phyloP scores from a whole-genome alignment of 2,113 vertebrate genomes.

The Oncorhynchus nerka region DNA sequence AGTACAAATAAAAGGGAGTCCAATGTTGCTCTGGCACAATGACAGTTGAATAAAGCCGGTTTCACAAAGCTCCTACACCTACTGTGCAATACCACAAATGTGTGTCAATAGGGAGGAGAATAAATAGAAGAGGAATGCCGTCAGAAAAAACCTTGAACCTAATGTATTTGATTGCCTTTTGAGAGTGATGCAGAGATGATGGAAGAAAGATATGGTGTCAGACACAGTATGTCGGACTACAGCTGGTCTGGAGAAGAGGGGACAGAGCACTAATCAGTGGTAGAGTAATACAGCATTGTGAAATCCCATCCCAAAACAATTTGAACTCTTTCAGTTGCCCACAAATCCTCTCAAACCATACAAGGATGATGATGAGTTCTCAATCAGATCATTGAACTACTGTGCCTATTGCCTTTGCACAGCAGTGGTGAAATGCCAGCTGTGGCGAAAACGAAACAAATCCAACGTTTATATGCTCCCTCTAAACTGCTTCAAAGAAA shows the following conservation, averaged over 20 bases:
- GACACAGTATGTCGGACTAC: conserved; percentile 38
- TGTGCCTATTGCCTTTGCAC: not conserved
- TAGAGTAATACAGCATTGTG: not conserved
- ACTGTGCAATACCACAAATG: not conserved
- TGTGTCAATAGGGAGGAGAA: not conserved
- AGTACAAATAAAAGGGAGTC: not conserved
- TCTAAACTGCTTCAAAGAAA: not conserved
- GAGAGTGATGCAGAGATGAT: not conserved
- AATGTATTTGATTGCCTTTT: not conserved
- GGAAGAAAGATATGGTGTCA: conserved; percentile 12
- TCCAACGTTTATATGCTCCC: not conserved
- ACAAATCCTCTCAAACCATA: not conserved
- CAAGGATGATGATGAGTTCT: not conserved
- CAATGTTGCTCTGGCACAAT: not conserved
- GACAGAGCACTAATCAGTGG: not conserved
- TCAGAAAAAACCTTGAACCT: not conserved
- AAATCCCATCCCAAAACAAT: not conserved
- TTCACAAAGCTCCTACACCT: not conserved
- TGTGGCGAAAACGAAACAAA: not conserved
- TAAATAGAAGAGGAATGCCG: not conserved
- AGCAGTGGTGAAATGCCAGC: not conserved
- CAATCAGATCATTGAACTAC: not conserved
- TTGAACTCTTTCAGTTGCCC: not conserved
- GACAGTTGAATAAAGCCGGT: not conserved
- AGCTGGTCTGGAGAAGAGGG: conserved; percentile 6